Conservation (phyloP, 2,113 vertebrate species). For the Osmerus mordax region DNA sequence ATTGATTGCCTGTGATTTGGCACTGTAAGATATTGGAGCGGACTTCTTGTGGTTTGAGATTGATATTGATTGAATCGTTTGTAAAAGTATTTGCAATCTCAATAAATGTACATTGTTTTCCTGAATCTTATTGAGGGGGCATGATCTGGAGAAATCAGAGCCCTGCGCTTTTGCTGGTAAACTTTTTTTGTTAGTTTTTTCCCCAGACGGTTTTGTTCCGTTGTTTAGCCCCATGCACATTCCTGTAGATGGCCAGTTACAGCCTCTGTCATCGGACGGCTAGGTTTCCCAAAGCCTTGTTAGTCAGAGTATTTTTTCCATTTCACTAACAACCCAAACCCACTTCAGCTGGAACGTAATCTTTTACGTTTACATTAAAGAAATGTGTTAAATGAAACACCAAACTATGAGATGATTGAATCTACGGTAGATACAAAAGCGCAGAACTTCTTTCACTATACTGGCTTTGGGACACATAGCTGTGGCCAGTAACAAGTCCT, state of each 20-base stretch:
- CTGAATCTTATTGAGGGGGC: conserved; percentile 34
- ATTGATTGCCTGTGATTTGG: conserved; percentile 56
- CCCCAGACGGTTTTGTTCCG: background rate
- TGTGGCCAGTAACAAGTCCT: background rate
- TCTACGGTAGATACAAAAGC: conserved; percentile 1
- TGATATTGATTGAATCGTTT: conserved; percentile 53
- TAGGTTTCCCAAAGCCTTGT: too few species aligned
- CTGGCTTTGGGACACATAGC: too few species aligned
- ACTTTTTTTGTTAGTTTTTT: conserved; percentile 15
- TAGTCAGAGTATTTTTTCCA: too few species aligned
- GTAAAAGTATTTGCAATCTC: conserved; percentile 60
- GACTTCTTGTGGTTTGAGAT: conserved; percentile 62
- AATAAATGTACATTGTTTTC: conserved; percentile 63
- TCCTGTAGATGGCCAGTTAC: conserved; percentile 27
- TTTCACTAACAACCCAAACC: too few species aligned
- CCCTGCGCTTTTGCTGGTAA: conserved; percentile 26
- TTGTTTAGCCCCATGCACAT: conserved; percentile 37
- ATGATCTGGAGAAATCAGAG: conserved; percentile 32
- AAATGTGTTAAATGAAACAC: too few species aligned
- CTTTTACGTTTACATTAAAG: too few species aligned
- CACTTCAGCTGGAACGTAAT: too few species aligned
- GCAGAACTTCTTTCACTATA: background rate
- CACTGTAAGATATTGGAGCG: conserved; percentile 51
- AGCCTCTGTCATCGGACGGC: too few species aligned
- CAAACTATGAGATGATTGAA: background rate